Evolutionary conservation across 2,113 vertebrate species (phyloP).

Genomic region (Chionodraco myersi): DNA sequence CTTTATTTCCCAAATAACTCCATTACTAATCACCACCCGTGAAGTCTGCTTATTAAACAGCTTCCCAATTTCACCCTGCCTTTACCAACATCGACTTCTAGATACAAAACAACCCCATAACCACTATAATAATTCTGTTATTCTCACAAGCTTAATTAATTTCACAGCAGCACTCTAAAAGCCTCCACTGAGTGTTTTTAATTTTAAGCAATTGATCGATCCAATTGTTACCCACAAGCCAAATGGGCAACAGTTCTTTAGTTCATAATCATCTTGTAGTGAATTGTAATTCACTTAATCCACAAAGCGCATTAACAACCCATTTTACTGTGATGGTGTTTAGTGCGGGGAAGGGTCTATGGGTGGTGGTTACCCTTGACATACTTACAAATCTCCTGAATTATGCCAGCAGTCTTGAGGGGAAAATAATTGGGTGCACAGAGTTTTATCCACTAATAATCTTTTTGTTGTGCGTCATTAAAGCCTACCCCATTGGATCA

Average conservation of each 20-base stretch:
- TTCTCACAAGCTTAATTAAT: background rate
- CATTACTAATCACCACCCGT: constrained; percentile 8
- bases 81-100: background rate
- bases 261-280: background rate
- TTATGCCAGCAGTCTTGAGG: constrained; percentile 8
- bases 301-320: constrained; percentile 4
- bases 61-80: constrained; percentile 2
- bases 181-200: background rate
- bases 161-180: constrained; percentile 12
- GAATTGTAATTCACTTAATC: constrained; percentile 1
- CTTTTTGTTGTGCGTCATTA: constrained; percentile 52
- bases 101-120: background rate
- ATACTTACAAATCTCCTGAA: constrained; percentile 4
- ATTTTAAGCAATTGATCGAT: background rate
- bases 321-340: background rate
- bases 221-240: background rate
- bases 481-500: constrained; percentile 39
- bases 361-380: background rate
- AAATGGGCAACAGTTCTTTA: background rate
- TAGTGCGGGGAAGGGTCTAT: background rate
- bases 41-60: constrained; percentile 12
- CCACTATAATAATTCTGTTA: background rate
- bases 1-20: background rate
- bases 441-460: constrained; percentile 46
- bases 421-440: constrained; percentile 42